phyloP scores from a whole-genome alignment of 2,797 vertebrate species.

The Gallirallus australis region DNA sequence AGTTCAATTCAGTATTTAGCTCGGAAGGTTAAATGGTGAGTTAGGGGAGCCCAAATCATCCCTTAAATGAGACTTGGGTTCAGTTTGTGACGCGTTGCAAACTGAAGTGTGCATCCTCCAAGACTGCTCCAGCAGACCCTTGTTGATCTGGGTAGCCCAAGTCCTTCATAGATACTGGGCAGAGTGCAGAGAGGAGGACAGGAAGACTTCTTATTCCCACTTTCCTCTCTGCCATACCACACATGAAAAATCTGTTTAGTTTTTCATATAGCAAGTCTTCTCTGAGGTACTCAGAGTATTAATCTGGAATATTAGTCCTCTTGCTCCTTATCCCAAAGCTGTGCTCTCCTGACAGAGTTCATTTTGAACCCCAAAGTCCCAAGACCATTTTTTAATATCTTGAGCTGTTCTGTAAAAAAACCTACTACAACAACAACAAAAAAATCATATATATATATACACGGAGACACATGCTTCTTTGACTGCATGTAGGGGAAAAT shows the following conservation, averaged over 20 bases:
- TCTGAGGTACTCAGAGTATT: not conserved
- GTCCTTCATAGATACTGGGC: not conserved
- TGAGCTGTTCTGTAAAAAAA: not conserved
- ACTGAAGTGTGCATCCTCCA: not conserved
- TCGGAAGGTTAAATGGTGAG: not conserved
- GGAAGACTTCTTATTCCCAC: not conserved
- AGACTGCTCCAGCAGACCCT: not conserved
- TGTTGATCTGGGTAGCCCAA: not conserved
- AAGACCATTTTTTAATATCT: not conserved
- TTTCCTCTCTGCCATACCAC: not conserved
- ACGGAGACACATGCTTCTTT: not conserved
- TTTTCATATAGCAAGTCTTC: not conserved
- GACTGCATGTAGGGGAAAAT: not conserved
- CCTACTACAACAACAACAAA: not conserved
- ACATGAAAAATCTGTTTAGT: not conserved
- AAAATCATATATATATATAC: not conserved
- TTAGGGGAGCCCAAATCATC: not conserved
- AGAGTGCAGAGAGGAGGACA: not conserved
- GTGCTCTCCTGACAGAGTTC: not conserved
- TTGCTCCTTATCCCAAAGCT: not conserved
- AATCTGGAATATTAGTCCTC: not conserved
- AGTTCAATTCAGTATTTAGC: not conserved
- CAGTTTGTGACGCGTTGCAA: not conserved
- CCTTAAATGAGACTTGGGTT: not conserved
- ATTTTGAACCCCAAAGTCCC: not conserved